These are phyloP conservation scores for Drosophila parvula DNA, from an alignment of 1,140 invertebrate genomes.

Conservation along the genomic window DNA sequence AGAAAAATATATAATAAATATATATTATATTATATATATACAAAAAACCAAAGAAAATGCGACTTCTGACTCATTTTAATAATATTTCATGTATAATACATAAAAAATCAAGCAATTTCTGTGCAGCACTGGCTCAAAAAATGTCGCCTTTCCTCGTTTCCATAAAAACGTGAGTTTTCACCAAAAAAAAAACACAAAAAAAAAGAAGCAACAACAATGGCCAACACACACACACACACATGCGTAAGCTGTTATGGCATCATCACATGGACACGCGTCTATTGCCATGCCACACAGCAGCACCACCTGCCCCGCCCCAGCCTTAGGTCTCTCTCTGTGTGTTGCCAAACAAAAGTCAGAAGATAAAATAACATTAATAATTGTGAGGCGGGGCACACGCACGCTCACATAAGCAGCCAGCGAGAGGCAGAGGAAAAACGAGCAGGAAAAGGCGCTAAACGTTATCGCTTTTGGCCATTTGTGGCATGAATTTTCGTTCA, in stretches of 20 bases:
- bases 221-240: constrained; percentile 15
- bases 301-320: neutral
- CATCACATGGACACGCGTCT: constrained; percentile 41
- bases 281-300: neutral
- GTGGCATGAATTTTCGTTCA: constrained; percentile 19
- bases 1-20: no score
- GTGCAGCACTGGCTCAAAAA: constrained; percentile 26
- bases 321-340: neutral
- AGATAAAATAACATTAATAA: constrained; percentile 82
- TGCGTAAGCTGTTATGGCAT: constrained; percentile 37
- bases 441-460: constrained; percentile 59
- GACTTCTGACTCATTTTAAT: no score
- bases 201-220: constrained; percentile 37
- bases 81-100: neutral
- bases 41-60: no score
- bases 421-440: constrained; percentile 7
- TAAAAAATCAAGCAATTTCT: neutral
- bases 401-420: neutral
- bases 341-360: constrained; percentile 75
- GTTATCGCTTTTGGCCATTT: constrained; percentile 70
- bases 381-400: constrained; percentile 23
- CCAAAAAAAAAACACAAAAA: constrained; percentile 20
- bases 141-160: constrained; percentile 55
- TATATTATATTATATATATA: no score
- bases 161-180: constrained; percentile 62